Evolutionary conservation across 2,797 vertebrate species (phyloP).

Genomic region (Tadarida brasiliensis): DNA sequence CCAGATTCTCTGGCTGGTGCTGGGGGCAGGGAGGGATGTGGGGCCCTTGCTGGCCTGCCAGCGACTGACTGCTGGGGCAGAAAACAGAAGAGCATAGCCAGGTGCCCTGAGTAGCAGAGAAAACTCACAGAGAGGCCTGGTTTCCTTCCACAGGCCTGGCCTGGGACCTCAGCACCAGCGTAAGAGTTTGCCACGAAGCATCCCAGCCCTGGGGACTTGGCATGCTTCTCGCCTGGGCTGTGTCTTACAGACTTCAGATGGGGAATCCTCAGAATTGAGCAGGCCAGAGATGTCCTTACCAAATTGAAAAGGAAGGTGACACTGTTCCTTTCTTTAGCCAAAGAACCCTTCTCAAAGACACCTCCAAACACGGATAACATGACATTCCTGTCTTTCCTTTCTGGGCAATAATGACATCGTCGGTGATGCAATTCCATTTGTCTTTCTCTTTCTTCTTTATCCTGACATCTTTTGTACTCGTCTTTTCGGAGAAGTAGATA

Average conservation of each 20-base stretch:
- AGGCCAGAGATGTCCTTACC: constrained; percentile 77
- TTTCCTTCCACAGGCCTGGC: neutral
- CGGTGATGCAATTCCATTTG: constrained; percentile 1
- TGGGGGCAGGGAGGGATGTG: neutral
- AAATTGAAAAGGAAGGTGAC: constrained; percentile 77
- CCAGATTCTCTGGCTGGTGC: neutral
- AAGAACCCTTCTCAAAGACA: constrained; percentile 82
- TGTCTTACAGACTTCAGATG: constrained; percentile 18
- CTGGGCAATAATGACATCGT: constrained; percentile 66
- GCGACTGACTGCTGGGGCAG: constrained; percentile 64
- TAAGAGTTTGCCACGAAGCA: neutral
- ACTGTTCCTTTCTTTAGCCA: constrained; percentile 81
- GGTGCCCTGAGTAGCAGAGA: constrained; percentile 51
- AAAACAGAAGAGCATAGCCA: constrained; percentile 14
- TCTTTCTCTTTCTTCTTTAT: constrained; percentile 50
- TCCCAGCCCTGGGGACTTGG: constrained; percentile 60
- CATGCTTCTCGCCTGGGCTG: neutral
- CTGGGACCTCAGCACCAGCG: neutral
- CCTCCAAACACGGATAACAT: constrained; percentile 27
- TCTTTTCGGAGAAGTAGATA: constrained; percentile 69
- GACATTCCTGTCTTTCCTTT: neutral
- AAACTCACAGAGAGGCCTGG: neutral
- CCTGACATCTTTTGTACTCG: constrained; percentile 42
- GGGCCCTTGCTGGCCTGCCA: constrained; percentile 30
- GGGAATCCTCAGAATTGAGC: constrained; percentile 67